Evolutionary conservation across 1,140 invertebrate genomes (phyloP).

Genomic region (Bombus confusus): DNA sequence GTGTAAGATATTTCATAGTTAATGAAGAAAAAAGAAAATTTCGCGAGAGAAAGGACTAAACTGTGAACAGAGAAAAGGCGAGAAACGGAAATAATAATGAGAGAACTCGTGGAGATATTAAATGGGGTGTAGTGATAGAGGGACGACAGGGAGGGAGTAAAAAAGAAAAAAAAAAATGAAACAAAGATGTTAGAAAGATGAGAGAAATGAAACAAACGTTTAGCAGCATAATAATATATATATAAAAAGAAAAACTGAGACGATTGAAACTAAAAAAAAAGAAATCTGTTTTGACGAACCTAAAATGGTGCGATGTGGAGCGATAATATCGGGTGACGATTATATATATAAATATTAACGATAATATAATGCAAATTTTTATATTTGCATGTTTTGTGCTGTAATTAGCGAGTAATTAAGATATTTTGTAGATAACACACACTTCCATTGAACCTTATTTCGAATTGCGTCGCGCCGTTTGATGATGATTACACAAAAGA

Average conservation of each 20-base stretch:
- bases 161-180: neutral
- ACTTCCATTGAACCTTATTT: constrained; percentile 80
- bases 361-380: constrained; percentile 82
- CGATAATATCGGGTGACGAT: constrained; percentile 76
- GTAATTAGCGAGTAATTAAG: constrained; percentile 83
- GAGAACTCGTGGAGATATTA: constrained; percentile 21
- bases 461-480: constrained; percentile 64
- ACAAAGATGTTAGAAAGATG: constrained; percentile 6
- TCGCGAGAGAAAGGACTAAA: constrained; percentile 19
- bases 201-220: constrained; percentile 49
- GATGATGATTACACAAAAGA: constrained; percentile 49
- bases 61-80: neutral
- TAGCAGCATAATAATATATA: constrained; percentile 75
- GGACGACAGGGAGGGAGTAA: neutral
- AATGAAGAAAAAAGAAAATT: constrained; percentile 60
- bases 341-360: constrained; percentile 79
- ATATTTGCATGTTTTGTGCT: constrained; percentile 82
- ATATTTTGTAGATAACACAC: constrained; percentile 81
- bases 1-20: constrained; percentile 79
- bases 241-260: constrained; percentile 27
- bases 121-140: constrained; percentile 19
- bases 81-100: neutral
- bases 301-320: constrained; percentile 70
- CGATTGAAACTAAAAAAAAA: constrained; percentile 33
- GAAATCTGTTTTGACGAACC: constrained; percentile 68